Base-by-base conservation (phyloP, 1,140 invertebrate genomes). In the Holotrichia oblita region DNA sequence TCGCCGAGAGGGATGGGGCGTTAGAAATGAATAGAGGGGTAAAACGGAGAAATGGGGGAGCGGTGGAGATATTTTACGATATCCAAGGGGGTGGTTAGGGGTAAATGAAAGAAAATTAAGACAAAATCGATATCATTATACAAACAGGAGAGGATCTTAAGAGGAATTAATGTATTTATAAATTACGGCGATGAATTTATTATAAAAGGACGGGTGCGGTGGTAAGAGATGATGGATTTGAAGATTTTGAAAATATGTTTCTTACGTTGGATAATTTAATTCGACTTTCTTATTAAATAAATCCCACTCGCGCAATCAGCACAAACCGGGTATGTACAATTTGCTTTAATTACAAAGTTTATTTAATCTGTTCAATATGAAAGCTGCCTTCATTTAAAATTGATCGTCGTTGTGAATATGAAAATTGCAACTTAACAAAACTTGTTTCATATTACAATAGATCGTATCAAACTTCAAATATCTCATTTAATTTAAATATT, bases 21-120 rank as follows among this genome's bases (percentile, higher is more conserved):
- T 3, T 14, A 55, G 61, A 69, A 69, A 69, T 69, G 61, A 69
- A 69, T 69, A 69, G 27, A 69, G 27, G 61, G 61, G 61, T 22
- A 55, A 14, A 55, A 69, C 9, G 61, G 17, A 22, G 17, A n/a
- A 17, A 55, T 17, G 8, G 61, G 61, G 3, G 22, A 27, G 12
- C 59, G 20, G 61, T 9, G 24, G 22, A 69, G 22, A 22, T 69
- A 69, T 69, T 69, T 69, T 69, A 48, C n/a, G 44, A 17, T 14
- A 3, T 24, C 12, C 20, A 27, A 69, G 22, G 6, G 44, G 10
- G 17, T 6, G 61, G 61, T 8, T 3, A 27, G 61, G 61, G 61
- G n/a, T 9, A 22, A 64, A 17, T n/a, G 22, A 69, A 69, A 69
- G 61, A 69, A 22, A 34, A 69, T 69, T 20, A 69, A 69, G 22